Evolutionary conservation across 2,797 vertebrate species (phyloP).

Genomic region (Lates japonicus): DNA sequence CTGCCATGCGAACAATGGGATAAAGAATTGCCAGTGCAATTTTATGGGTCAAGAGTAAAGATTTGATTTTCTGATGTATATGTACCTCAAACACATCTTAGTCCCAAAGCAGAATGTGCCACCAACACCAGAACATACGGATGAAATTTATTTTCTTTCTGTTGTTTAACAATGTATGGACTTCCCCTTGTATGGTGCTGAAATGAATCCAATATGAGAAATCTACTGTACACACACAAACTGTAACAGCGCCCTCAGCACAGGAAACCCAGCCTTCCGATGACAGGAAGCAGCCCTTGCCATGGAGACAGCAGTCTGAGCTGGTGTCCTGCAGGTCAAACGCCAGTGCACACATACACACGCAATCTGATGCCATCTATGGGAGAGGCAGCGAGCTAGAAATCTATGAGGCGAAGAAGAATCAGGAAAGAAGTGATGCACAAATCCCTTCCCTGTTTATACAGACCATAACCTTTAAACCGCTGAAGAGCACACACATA

Average conservation of each 20-base stretch:
- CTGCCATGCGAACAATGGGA: conserved; percentile 45
- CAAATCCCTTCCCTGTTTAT: conserved; percentile 54
- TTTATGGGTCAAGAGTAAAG: background rate
- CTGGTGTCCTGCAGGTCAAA: conserved; percentile 86
- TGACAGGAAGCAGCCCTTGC: conserved; percentile 90
- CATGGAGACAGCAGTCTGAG: conserved; percentile 92
- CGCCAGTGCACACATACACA: conserved; percentile 42
- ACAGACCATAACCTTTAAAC: conserved; percentile 61
- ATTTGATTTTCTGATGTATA: background rate
- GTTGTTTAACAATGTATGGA: background rate
- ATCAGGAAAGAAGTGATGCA: conserved; percentile 52
- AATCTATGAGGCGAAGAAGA: conserved; percentile 26
- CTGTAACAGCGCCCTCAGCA: conserved; percentile 56
- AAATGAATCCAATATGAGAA: conserved; percentile 16
- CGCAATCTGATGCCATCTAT: conserved; percentile 50
- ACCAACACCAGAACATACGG: background rate
- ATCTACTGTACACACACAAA: conserved; percentile 30
- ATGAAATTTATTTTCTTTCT: background rate
- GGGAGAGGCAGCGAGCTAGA: conserved; percentile 31
- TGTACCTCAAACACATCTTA: background rate
- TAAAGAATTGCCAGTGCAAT: conserved; percentile 17
- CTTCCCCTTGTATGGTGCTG: background rate
- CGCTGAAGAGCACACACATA: conserved; percentile 18
- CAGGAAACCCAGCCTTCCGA: conserved; percentile 94
- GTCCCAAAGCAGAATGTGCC: background rate